Percentiles rank a stretch among this genome's conserved stretches.
phyloP scores from a whole-genome alignment of 2,113 vertebrate genomes.

The Indicator indicator region DNA sequence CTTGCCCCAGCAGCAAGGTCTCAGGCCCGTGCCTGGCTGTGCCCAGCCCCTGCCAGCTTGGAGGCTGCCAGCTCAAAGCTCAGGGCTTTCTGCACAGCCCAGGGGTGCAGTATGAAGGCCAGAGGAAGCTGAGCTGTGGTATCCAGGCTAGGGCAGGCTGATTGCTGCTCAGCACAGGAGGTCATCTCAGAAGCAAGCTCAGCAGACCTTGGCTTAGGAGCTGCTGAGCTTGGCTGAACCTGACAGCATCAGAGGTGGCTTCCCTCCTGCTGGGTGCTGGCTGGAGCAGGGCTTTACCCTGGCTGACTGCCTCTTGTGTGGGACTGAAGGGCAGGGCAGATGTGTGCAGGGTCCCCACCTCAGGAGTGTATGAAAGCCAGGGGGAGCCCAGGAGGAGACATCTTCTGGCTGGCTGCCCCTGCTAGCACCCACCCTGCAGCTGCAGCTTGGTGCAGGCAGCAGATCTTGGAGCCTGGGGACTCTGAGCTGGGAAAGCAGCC shows the following conservation, averaged over 20 bases:
- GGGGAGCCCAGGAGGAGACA: neutral
- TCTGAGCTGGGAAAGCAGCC: neutral
- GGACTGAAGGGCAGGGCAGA: neutral
- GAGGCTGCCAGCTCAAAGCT: neutral
- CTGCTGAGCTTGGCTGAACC: neutral
- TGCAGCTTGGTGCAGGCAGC: rapidly evolving
- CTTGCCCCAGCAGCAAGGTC: neutral
- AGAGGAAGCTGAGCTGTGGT: neutral
- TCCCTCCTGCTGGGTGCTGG: neutral
- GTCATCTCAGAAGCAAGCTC: neutral
- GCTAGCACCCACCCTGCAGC: neutral
- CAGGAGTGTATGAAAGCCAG: rapidly evolving
- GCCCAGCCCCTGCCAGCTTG: rapidly evolving
- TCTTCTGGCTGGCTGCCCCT: neutral
- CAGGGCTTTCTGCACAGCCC: neutral
- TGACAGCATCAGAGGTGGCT: neutral
- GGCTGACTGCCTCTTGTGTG: neutral
- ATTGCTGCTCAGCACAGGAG: neutral
- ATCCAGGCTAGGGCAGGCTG: neutral
- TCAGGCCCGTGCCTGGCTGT: neutral
- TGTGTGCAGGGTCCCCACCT: neutral
- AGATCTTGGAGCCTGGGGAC: neutral
- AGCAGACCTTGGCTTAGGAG: neutral
- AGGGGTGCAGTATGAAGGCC: rapidly evolving
- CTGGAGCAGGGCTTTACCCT: neutral